Evolutionary conservation across 1,140 invertebrate species (phyloP).

Genomic region (Cyclargus thomasi): DNA sequence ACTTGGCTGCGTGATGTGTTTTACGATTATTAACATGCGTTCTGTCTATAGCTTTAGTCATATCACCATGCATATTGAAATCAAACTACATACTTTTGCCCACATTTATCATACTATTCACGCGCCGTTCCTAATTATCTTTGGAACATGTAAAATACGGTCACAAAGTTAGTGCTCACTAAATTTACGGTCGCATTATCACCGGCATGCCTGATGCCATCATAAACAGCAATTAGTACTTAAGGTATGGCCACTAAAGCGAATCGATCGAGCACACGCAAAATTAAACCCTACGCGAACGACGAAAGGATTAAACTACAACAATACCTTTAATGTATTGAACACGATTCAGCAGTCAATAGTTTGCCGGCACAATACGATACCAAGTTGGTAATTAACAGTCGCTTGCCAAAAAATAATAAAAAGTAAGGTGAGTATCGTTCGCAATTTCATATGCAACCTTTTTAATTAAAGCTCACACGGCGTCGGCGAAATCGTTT

Average conservation of each 20-base stretch:
- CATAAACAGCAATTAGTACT: constrained; percentile 33
- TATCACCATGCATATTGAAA: too few relatives aligned
- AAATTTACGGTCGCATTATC: constrained; percentile 12
- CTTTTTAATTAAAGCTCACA: constrained; percentile 14
- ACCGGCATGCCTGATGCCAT: constrained; percentile 28
- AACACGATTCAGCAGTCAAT: constrained; percentile 24
- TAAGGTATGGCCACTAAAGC: constrained; percentile 22
- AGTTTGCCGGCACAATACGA: constrained; percentile 24
- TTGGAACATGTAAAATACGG: constrained; percentile 7
- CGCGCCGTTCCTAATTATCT: constrained; percentile 1
- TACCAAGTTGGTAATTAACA: constrained; percentile 28
- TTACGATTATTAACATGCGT: background rate
- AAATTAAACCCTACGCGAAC: constrained; percentile 13
- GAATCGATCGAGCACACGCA: background rate
- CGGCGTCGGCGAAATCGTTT: constrained; percentile 3
- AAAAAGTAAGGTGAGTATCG: constrained; percentile 18
- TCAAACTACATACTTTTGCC: background rate
- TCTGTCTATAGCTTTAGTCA: too few relatives aligned
- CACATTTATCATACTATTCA: background rate
- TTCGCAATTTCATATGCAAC: background rate
- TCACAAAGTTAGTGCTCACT: background rate
- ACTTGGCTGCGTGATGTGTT: too few relatives aligned
- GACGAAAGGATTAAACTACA: background rate
- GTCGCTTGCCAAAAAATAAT: constrained; percentile 25
- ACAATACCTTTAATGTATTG: background rate